phyloP scores from a whole-genome alignment of 1,140 invertebrate genomes.

The Heliconius hewitsoni region DNA sequence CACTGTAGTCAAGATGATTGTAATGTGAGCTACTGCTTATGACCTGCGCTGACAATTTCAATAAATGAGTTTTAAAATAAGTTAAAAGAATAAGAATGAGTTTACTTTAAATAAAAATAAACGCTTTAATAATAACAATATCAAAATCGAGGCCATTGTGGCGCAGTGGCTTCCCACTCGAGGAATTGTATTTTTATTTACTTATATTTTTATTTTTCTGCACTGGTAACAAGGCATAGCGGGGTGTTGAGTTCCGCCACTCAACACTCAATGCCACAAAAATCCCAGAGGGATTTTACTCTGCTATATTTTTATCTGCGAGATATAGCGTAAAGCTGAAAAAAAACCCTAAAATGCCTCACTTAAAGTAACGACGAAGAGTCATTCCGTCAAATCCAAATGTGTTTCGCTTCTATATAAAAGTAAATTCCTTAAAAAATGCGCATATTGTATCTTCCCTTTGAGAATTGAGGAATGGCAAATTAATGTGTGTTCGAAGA shows the following conservation, averaged over 20 bases:
- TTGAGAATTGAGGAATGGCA: constrained; percentile 75
- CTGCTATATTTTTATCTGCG: too few species aligned
- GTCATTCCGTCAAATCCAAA: neutral
- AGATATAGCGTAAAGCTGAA: too few species aligned
- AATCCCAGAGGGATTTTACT: too few species aligned
- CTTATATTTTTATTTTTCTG: too few species aligned
- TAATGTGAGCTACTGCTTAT: constrained; percentile 66
- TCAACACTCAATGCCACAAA: too few species aligned
- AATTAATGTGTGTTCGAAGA: constrained; percentile 79
- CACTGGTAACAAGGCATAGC: too few species aligned
- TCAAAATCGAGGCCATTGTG: too few species aligned
- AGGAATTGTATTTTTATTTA: too few species aligned
- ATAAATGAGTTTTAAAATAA: constrained; percentile 31
- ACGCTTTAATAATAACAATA: neutral
- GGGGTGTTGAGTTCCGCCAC: too few species aligned
- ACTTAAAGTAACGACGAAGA: neutral
- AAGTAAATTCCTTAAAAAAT: constrained; percentile 45
- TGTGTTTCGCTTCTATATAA: neutral
- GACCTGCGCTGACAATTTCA: constrained; percentile 56
- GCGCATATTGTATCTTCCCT: constrained; percentile 63
- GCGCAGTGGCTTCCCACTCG: too few species aligned
- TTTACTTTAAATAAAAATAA: neutral
- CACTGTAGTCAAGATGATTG: constrained; percentile 46
- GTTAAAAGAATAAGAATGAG: neutral
- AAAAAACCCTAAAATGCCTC: too few species aligned